Conservation (phyloP, 1,140 invertebrate species). For the Tachypleus tridentatus region DNA sequence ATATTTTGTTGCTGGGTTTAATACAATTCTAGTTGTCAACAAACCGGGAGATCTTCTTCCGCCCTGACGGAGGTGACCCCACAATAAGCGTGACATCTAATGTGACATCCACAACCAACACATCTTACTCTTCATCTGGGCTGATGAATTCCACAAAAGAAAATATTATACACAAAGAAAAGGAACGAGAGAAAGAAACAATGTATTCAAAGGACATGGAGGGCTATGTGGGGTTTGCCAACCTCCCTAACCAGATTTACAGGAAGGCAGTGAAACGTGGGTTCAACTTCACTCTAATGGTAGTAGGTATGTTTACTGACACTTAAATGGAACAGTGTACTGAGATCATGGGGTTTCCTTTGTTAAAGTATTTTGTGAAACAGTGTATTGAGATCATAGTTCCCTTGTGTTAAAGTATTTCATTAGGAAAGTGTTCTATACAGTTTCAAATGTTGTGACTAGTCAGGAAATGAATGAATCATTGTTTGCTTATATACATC, state of each 20-base stretch:
- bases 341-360: too few species aligned
- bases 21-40: constrained; percentile 18
- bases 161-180: constrained; percentile 17
- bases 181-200: constrained; percentile 16
- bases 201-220: constrained; percentile 13
- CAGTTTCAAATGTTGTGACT: too few species aligned
- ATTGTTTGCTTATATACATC: too few species aligned
- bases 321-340: too few species aligned
- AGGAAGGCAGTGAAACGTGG: constrained; percentile 97
- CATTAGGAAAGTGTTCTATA: too few species aligned
- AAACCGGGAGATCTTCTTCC: constrained; percentile 25
- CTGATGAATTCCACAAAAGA: constrained; percentile 17
- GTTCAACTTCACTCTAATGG: constrained; percentile 99
- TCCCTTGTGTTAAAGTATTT: too few species aligned
- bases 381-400: too few species aligned
- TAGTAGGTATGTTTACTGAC: constrained; percentile 66
- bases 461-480: too few species aligned
- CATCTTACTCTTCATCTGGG: constrained; percentile 7
- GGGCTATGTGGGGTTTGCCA: constrained; percentile 43
- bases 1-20: too few species aligned
- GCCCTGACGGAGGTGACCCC: constrained; percentile 7
- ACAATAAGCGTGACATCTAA: constrained; percentile 9
- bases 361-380: too few species aligned
- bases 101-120: constrained; percentile 14
- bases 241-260: constrained; percentile 97